These are phyloP conservation scores for Nycticebus coucang DNA, from an alignment of 2,113 vertebrate genomes.

Conservation along the genomic window DNA sequence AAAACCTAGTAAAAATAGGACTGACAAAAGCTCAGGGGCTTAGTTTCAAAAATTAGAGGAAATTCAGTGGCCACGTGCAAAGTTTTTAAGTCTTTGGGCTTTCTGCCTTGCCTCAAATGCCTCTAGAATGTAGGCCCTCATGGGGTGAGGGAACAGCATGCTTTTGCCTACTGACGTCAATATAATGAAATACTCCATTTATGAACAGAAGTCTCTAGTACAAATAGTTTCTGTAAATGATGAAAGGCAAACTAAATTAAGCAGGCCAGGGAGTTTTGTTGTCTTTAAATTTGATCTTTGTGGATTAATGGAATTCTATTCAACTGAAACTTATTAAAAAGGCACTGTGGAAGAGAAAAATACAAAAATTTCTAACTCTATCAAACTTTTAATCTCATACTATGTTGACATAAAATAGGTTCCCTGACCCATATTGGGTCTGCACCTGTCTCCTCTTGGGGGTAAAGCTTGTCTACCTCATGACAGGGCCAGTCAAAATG, in stretches of 20 bases:
- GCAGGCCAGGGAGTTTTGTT: background rate
- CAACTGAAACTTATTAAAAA: slow-evolving; percentile 44
- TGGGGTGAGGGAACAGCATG: too few relatives aligned
- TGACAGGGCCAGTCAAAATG: background rate
- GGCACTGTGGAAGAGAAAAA: slow-evolving; percentile 17
- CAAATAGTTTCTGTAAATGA: background rate
- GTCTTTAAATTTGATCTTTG: slow-evolving; percentile 60
- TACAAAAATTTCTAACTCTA: slow-evolving; percentile 2
- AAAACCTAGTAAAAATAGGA: background rate
- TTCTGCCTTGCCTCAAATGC: background rate
- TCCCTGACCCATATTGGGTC: background rate
- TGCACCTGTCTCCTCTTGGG: background rate
- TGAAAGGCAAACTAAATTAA: slow-evolving; percentile 32
- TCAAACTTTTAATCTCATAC: slow-evolving; percentile 31
- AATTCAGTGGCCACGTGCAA: background rate
- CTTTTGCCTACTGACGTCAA: slow-evolving; percentile 15
- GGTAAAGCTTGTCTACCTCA: background rate
- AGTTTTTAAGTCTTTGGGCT: background rate
- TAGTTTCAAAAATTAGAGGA: background rate
- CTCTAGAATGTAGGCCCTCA: background rate
- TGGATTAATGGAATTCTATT: slow-evolving; percentile 60
- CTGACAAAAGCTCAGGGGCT: background rate
- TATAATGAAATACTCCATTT: slow-evolving; percentile 13
- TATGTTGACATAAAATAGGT: background rate
- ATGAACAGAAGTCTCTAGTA: background rate